A percentile compares a stretch with the other conserved stretches of the same genome.
Evolutionary conservation across 2,113 vertebrate species (phyloP).

Genomic region (Albula glossodonta): DNA sequence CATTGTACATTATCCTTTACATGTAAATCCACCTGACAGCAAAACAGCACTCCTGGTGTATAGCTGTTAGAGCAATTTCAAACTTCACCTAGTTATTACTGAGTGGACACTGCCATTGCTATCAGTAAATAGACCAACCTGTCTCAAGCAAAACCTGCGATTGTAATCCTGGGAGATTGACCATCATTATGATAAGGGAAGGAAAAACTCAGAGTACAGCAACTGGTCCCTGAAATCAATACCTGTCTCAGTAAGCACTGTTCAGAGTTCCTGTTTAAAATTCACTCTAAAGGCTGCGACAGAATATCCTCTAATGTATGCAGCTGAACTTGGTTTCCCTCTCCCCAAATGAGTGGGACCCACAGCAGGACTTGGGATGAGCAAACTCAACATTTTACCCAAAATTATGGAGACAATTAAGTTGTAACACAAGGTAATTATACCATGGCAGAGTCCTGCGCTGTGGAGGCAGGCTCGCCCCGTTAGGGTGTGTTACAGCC

Average conservation of each 20-base stretch:
- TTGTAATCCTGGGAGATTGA: not conserved
- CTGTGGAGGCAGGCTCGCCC: not conserved
- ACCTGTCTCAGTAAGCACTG: conserved; percentile 33
- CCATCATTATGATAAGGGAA: not conserved
- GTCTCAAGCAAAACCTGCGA: not conserved
- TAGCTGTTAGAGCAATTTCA: not conserved
- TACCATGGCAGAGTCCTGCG: not conserved
- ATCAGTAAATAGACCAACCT: not conserved
- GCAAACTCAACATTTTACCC: conserved; percentile 1
- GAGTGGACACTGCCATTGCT: not conserved
- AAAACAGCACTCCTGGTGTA: not conserved
- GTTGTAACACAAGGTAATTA: conserved; percentile 15
- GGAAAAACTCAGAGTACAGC: conserved; percentile 13
- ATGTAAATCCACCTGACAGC: not conserved
- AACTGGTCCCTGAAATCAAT: conserved; percentile 45
- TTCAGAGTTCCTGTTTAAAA: conserved; percentile 19
- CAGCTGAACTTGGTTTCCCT: not conserved
- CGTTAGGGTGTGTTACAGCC: not conserved
- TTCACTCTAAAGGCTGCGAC: conserved; percentile 21
- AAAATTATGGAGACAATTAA: conserved; percentile 27
- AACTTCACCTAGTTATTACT: too few relatives aligned
- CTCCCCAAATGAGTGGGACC: conserved; percentile 8
- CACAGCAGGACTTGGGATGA: not conserved
- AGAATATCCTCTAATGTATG: conserved; percentile 26
- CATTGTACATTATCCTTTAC: too few relatives aligned